phyloP scores from a whole-genome alignment of 1,140 invertebrate species.

The Anastrepha obliqua region DNA sequence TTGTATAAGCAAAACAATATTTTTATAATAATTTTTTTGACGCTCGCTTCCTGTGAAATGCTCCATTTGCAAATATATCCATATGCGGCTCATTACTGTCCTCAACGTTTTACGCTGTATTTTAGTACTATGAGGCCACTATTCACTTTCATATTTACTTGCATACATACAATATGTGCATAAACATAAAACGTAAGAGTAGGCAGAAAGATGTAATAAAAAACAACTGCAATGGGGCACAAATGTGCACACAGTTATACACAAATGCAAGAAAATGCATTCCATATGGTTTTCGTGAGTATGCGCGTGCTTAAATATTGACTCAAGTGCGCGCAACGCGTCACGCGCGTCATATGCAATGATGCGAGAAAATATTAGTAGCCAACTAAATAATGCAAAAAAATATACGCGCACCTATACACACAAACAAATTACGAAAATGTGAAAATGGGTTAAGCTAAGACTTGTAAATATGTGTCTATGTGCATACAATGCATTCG shows the following conservation, averaged over 20 bases:
- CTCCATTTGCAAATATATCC: neutral
- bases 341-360: conserved; percentile 28
- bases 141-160: conserved; percentile 19
- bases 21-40: too few species aligned
- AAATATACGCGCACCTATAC: neutral
- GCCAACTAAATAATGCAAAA: conserved; percentile 24
- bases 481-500: neutral
- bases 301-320: neutral
- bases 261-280: neutral
- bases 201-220: neutral
- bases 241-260: neutral
- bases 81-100: conserved; percentile 8
- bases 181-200: conserved; percentile 24
- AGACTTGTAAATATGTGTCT: neutral
- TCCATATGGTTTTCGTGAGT: neutral
- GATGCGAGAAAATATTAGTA: conserved; percentile 37
- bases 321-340: conserved; percentile 32
- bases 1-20: too few species aligned
- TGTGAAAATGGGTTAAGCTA: conserved; percentile 26
- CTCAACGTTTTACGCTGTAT: conserved; percentile 1
- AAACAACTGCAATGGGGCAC: neutral
- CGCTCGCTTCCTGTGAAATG: neutral
- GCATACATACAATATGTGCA: neutral
- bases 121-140: conserved; percentile 24
- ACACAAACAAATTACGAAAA: neutral